Conservation (phyloP, 2,113 vertebrate genomes). For the Prolemur simus region DNA sequence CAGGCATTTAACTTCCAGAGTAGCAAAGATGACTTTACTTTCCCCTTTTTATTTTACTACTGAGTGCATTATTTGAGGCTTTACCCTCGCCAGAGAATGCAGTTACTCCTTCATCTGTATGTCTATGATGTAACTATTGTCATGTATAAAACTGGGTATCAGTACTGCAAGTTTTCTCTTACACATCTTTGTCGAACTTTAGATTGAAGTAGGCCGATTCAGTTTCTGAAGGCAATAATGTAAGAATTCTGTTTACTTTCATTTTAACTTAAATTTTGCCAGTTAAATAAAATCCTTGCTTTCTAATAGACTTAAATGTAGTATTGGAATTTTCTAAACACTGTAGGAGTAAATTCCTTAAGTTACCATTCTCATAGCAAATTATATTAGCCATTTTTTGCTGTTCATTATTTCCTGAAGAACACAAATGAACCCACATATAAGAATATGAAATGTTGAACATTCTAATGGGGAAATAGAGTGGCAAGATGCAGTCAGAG, state of each 20-base stretch:
- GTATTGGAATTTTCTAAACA: not conserved
- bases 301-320: not conserved
- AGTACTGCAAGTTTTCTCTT: not conserved
- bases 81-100: not conserved
- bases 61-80: not conserved
- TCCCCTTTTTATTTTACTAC: not conserved
- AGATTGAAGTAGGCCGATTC: not conserved
- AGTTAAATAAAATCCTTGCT: not conserved
- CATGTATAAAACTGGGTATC: not conserved
- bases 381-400: not conserved
- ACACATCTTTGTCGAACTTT: not conserved
- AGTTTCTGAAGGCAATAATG: not conserved
- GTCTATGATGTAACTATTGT: not conserved
- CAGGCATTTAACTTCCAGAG: not conserved
- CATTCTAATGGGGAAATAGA: not conserved
- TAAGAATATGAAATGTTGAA: not conserved
- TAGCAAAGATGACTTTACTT: not conserved
- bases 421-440: not conserved
- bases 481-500: not conserved
- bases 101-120: not conserved
- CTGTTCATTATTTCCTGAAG: not conserved
- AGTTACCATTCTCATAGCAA: not conserved
- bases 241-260: not conserved
- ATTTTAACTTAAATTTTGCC: constrained; percentile 20
- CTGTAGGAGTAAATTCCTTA: not conserved